Evolutionary conservation across 2,888 invertebrate genomes (phyloP).

Genomic region (Xestoiulus laeticollis): DNA sequence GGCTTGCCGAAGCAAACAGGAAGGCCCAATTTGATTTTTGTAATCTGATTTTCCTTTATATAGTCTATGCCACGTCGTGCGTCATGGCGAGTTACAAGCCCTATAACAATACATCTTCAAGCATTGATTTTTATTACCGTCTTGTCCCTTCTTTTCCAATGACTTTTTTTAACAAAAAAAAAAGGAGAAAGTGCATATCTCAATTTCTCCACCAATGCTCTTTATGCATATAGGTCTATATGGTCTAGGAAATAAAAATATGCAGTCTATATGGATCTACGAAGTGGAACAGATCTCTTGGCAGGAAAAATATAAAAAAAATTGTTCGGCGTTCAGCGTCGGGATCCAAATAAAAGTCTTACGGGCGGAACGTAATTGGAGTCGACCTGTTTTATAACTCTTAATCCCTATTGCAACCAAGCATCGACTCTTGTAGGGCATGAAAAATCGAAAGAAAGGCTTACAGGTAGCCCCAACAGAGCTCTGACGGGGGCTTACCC

Average conservation of each 20-base stretch:
- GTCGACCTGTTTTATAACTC: conserved; percentile 40
- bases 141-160: conserved; percentile 31
- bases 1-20: conserved; percentile 14
- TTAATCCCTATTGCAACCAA: neutral
- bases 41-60: neutral
- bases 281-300: conserved; percentile 42
- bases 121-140: conserved; percentile 28
- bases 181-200: neutral
- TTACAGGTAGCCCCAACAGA: neutral
- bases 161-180: neutral
- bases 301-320: conserved; percentile 17
- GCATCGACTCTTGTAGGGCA: neutral
- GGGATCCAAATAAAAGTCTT: conserved; percentile 41
- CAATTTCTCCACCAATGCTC: conserved; percentile 29
- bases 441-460: neutral
- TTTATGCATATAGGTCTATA: conserved; percentile 30
- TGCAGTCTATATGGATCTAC: conserved; percentile 31
- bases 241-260: neutral
- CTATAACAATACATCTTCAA: conserved; percentile 3
- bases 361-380: conserved; percentile 45
- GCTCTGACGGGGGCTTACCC: neutral
- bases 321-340: neutral
- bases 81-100: neutral
- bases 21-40: conserved; percentile 28
- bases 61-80: neutral